Conservation (phyloP, 2,888 invertebrate genomes). For the Rosalia funebris region DNA sequence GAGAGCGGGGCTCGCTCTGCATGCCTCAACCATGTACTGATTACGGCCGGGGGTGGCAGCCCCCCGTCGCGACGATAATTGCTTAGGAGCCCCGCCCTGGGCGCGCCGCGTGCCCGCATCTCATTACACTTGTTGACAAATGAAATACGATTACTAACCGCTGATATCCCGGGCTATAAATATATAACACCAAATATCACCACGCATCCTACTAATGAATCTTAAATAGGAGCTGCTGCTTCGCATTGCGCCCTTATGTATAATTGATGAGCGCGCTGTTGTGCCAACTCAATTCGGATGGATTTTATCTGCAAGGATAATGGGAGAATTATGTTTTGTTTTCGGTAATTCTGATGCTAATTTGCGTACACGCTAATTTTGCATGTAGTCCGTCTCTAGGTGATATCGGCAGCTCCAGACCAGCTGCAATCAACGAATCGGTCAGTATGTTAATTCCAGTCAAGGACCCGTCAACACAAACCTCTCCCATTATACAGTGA, state of each 20-base stretch:
- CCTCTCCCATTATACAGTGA: not conserved
- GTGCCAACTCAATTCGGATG: not conserved
- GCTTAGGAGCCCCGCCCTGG: constrained; percentile 61
- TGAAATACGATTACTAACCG: constrained; percentile 54
- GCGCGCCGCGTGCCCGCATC: constrained; percentile 64
- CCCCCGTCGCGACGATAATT: constrained; percentile 61
- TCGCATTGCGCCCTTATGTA: constrained; percentile 11
- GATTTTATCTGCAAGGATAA: constrained; percentile 8
- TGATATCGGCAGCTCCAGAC: too few relatives aligned
- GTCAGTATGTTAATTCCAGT: not conserved
- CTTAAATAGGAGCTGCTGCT: constrained; percentile 16
- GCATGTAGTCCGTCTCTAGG: too few relatives aligned
- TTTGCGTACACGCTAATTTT: not conserved
- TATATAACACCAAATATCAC: constrained; percentile 8
- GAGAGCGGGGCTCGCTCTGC: constrained; percentile 6
- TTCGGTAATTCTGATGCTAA: constrained; percentile 7
- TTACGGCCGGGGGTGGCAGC: constrained; percentile 54
- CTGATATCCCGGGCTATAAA: constrained; percentile 33
- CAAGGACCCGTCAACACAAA: not conserved
- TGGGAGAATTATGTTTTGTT: constrained; percentile 14
- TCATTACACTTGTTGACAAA: constrained; percentile 65
- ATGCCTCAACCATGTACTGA: constrained; percentile 38
- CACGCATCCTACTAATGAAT: constrained; percentile 33
- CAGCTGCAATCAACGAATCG: not conserved
- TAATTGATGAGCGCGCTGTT: constrained; percentile 21